Conservation (phyloP, 2,888 invertebrate genomes). For the Rhogogaster chlorosoma region DNA sequence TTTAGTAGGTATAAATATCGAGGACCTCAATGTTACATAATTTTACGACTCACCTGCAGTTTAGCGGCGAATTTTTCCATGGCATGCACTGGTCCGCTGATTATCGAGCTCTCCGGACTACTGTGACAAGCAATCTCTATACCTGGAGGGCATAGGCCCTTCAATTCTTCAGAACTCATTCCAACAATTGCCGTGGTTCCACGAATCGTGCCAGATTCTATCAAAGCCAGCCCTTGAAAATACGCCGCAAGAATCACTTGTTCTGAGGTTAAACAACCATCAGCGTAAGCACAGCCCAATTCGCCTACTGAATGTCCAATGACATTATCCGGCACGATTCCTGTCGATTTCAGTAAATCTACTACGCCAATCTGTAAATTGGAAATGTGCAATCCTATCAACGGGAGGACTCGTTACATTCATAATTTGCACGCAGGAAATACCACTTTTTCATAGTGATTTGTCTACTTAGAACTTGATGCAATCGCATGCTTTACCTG, state of each 20-base stretch:
- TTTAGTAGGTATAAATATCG: background rate
- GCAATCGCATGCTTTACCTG: constrained; percentile 75
- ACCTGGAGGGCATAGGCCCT: constrained; percentile 85
- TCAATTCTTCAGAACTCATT: constrained; percentile 82
- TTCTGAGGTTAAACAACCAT: constrained; percentile 89
- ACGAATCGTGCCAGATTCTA: constrained; percentile 78
- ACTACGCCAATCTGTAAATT: constrained; percentile 81
- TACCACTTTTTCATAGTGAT: background rate
- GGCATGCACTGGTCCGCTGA: constrained; percentile 90
- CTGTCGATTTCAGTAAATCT: constrained; percentile 82
- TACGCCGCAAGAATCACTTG: constrained; percentile 82
- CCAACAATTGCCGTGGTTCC: constrained; percentile 96
- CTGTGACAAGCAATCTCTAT: constrained; percentile 95
- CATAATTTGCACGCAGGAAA: background rate
- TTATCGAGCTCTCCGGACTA: constrained; percentile 90
- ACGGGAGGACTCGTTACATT: background rate
- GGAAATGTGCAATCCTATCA: constrained; percentile 44
- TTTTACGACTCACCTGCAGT: constrained; percentile 73
- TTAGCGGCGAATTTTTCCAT: constrained; percentile 84
- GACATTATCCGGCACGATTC: constrained; percentile 85
- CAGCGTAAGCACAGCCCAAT: constrained; percentile 96
- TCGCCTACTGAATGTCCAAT: constrained; percentile 97
- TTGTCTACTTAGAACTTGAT: too few species aligned
- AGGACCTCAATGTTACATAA: too few species aligned
- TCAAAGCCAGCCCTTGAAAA: constrained; percentile 78